Evolutionary conservation across 37 sponge, comb jelly and placozoan species (phyloP).

Genomic region (Hexactinellida sp.): DNA sequence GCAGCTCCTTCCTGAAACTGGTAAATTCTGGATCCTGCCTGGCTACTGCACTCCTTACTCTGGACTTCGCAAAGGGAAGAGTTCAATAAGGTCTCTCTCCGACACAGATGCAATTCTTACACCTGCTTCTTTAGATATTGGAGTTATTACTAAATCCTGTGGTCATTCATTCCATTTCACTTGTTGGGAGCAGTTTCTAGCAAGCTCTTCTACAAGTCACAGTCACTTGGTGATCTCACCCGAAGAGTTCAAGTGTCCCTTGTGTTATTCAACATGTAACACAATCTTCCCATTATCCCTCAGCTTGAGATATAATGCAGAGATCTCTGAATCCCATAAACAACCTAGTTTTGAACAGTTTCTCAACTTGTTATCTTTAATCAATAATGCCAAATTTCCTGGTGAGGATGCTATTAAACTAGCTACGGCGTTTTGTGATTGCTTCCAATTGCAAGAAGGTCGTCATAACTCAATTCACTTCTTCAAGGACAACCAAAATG

Average conservation of each 20-base stretch:
- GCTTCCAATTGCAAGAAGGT: background rate
- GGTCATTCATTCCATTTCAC: background rate
- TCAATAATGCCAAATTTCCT: background rate
- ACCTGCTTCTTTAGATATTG: background rate
- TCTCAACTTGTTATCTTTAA: background rate
- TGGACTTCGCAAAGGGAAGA: background rate
- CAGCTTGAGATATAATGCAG: background rate
- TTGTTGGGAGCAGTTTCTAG: background rate
- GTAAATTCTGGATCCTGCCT: background rate
- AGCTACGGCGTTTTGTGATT: background rate
- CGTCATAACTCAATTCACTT: background rate
- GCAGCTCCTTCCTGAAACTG: background rate
- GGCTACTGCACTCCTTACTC: background rate
- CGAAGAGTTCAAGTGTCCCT: background rate
- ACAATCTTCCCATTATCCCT: background rate
- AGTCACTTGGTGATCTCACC: background rate
- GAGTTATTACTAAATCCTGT: background rate
- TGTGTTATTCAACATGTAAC: background rate
- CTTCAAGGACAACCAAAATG: background rate
- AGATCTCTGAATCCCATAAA: background rate
- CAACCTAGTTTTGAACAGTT: background rate
- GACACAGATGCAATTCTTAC: background rate
- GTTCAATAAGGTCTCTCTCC: background rate
- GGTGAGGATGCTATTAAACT: background rate
- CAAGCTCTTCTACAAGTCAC: background rate